Evolutionary conservation across 64 coral and sea anemone genomes (phyloP), one percentile per base, ranked within the genome.

Genomic region (Pachyseris speciosa): DNA sequence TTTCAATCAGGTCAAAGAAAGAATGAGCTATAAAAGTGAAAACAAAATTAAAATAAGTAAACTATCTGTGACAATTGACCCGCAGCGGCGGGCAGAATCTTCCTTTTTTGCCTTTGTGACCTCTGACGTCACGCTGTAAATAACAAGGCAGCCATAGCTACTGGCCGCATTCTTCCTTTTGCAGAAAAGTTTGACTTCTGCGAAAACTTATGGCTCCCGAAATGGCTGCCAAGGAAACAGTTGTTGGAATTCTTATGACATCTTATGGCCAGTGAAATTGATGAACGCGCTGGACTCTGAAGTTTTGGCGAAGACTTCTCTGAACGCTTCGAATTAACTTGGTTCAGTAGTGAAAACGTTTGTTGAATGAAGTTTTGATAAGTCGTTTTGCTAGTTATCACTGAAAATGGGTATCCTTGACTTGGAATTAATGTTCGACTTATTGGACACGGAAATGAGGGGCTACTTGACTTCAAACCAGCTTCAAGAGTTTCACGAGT

Each of bases 321-420:
- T 4, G 43, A 39, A 27, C 7, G 50, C n/a, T 30, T 29, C n/a
- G 11, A n/a, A n/a, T n/a, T n/a, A n/a, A n/a, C n/a, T n/a, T n/a
- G n/a, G n/a, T n/a, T n/a, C n/a, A n/a, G n/a, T n/a, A n/a, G n/a
- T n/a, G n/a, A n/a, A n/a, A n/a, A n/a, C n/a, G n/a, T n/a, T n/a
- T n/a, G n/a, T n/a, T n/a, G n/a, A n/a, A n/a, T n/a, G n/a, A 11
- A 45, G 4, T 6, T 45, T 45, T 11, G 11, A 45, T 11, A 45
- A 22, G 4, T 63, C 24, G 22, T 63, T 63, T 63, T 63, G 5
- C 1, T 25, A n/a, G 15, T 88, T 8, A 80, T 50, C 47, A 80
- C 19, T 39, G 5, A 94, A 95, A 80, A 99, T 99, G 97, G 97
- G 97, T 17, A 95, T 99, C 79, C 90, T 87, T 10, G 97, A 99